Evolutionary conservation across 2,888 invertebrate species (phyloP), one percentile per base, ranked within the genome.

Genomic region (Conops quadrifasciatus): DNA sequence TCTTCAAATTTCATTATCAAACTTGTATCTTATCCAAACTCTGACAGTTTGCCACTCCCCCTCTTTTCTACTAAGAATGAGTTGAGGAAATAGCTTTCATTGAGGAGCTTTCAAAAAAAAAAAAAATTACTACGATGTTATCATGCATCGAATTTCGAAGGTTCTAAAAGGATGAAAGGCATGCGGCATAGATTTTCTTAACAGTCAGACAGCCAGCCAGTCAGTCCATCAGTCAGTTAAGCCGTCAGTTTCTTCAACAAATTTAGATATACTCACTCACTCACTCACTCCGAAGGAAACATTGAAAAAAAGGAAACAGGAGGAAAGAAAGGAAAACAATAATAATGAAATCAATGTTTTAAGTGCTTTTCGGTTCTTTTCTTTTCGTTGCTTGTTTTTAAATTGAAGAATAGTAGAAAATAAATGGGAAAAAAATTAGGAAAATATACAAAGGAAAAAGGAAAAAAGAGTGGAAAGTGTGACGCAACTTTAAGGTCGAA

Each of bases 1-100:
- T 63, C 21, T 63, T 49, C 68, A 62, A 68, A 68, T 68, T 68
- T 68, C 60, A 68, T 68, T 68, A 62, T 53, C 60, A 62, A 68
- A 51, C 53, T 68, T 36, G 49, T 49, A 49, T 62, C 49, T 28
- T 36, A 36, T 36, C 9, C 36, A 36, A 36, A 36, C 36, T 36
- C 36, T 36, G 36, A 36, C 36, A 36, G 9, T 36, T 9, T 9
- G 4, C 36, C 36, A 36, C 36, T 36, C 36, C 9, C 9, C 36
- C 36, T 36, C 36, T 36, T 36, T 36, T 13, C 11, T 15, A 16
- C 58, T 58, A 53, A 2, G 53, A 53, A 24, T 53, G 3, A 53
- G 53, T 11, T n/a, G n/a, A n/a, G n/a, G n/a, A n/a, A n/a, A n/a
- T n/a, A n/a, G n/a, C 9, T 43, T 43, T 43, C 45, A 11, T 43